Conservation (phyloP, 64 coral and sea anemone genomes). For the Stylophora pistillata region DNA sequence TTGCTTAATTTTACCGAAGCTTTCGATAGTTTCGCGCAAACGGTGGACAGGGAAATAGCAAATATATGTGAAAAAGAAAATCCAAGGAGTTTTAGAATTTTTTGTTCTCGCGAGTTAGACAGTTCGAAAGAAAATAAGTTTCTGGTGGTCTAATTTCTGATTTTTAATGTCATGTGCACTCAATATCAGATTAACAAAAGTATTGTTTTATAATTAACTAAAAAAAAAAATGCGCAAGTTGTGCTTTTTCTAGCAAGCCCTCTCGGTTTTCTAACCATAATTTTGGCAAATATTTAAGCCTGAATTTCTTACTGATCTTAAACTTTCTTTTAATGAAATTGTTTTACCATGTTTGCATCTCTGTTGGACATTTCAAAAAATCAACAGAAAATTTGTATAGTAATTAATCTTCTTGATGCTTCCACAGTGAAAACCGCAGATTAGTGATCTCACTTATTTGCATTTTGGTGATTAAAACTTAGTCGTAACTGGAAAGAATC, state of each 20-base stretch:
- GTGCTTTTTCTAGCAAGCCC: neutral
- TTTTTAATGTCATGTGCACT: neutral
- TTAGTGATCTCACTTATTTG: conserved; percentile 17
- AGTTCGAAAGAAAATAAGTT: neutral
- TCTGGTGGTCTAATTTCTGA: neutral
- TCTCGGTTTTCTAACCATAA: neutral
- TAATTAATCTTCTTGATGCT: neutral
- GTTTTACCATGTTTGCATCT: neutral
- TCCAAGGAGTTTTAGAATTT: too few relatives aligned
- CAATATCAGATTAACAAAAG: neutral
- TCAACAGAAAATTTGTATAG: conserved; percentile 3
- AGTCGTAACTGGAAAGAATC: neutral
- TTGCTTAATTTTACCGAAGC: too few relatives aligned
- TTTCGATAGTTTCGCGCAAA: too few relatives aligned
- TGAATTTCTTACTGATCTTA: neutral
- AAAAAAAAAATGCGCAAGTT: neutral
- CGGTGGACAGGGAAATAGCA: too few relatives aligned
- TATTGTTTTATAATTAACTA: neutral
- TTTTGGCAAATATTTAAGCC: neutral
- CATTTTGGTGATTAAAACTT: conserved; percentile 39
- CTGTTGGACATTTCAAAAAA: neutral
- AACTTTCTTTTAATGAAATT: neutral
- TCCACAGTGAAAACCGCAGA: neutral
- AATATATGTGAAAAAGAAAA: too few relatives aligned
- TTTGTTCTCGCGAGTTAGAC: neutral